A percentile compares a stretch with the other conserved stretches of the same genome.
phyloP scores from a whole-genome alignment of 2,888 invertebrate species.

The Agonopterix heracliana region DNA sequence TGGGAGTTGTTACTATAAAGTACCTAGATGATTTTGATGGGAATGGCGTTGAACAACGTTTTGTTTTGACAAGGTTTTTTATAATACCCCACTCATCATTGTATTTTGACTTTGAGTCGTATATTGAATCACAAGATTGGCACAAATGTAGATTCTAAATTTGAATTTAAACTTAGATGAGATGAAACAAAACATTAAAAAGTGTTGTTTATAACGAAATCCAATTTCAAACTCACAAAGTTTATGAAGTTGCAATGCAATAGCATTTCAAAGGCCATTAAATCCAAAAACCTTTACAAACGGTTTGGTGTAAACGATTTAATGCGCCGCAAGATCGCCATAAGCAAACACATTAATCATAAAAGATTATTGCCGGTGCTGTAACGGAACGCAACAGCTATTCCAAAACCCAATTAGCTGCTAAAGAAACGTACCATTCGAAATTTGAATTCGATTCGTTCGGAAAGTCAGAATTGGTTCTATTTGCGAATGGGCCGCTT shows the following conservation, averaged over 20 bases:
- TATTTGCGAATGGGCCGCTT: constrained; percentile 40
- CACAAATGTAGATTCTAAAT: too few species aligned
- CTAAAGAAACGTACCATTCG: constrained; percentile 14
- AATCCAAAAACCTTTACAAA: constrained; percentile 42
- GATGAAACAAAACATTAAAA: too few species aligned
- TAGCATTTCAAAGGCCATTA: constrained; percentile 44
- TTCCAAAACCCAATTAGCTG: constrained; percentile 41
- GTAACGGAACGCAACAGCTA: constrained; percentile 25
- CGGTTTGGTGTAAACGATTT: constrained; percentile 37
- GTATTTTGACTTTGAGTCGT: too few species aligned
- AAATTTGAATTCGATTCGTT: constrained; percentile 18
- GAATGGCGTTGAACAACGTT: background rate
- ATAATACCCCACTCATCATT: too few species aligned
- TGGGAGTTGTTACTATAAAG: background rate
- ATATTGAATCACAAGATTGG: too few species aligned
- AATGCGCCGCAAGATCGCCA: constrained; percentile 32
- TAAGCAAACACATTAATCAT: constrained; percentile 57
- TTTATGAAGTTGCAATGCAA: constrained; percentile 30
- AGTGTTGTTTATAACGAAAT: constrained; percentile 2
- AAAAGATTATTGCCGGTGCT: constrained; percentile 39
- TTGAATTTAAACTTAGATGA: too few species aligned
- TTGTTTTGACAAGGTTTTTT: background rate
- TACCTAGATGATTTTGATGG: background rate
- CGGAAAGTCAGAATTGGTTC: constrained; percentile 42
- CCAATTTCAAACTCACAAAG: constrained; percentile 8